A percentile compares a stretch with the other conserved stretches of the same genome.
These are phyloP conservation scores for Tachyglossus aculeatus DNA, from an alignment of 2,797 vertebrate genomes.

Conservation along the genomic window DNA sequence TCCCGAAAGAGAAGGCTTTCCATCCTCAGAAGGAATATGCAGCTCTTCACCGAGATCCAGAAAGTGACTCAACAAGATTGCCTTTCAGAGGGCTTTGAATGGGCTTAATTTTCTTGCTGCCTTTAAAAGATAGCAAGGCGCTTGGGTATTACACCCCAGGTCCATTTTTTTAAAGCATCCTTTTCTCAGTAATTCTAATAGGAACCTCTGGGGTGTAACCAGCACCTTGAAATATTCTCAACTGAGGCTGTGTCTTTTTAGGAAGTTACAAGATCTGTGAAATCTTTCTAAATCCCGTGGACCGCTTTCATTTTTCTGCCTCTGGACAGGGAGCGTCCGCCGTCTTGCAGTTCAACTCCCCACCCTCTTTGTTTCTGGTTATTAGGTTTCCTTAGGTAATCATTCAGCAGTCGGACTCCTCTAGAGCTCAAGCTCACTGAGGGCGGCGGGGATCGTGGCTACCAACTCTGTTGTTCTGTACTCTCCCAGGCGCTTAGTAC, in stretches of 20 bases:
- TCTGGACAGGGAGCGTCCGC: background rate
- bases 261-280: conserved; percentile 16
- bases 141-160: background rate
- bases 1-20: conserved; percentile 15
- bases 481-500: too few species aligned
- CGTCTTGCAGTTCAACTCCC: too few species aligned
- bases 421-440: background rate
- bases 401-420: too few species aligned
- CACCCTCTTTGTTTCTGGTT: background rate
- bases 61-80: background rate
- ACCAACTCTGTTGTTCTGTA: too few species aligned
- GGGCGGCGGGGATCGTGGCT: background rate
- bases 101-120: background rate
- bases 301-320: background rate
- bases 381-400: too few species aligned
- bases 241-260: conserved; percentile 7
- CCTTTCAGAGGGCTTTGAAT: background rate
- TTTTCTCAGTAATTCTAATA: background rate
- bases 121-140: background rate
- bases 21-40: background rate
- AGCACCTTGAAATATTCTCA: background rate
- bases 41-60: background rate
- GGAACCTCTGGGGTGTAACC: background rate
- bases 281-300: background rate
- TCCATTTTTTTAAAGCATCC: background rate